phyloP scores from a whole-genome alignment of 2,888 invertebrate species.

The Linnaemya vulpina region DNA sequence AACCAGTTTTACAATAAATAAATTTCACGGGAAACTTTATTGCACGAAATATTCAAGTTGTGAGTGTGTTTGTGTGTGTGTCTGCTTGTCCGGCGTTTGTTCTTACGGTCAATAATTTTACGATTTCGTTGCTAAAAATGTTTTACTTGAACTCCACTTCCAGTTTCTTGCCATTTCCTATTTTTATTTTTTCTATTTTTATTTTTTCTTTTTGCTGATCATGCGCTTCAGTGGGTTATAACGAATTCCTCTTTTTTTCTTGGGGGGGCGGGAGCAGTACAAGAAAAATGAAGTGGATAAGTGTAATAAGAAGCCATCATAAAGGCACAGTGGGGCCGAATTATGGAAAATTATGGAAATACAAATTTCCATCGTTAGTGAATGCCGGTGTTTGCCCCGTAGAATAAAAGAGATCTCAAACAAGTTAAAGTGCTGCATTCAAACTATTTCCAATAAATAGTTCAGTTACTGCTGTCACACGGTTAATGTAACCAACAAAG shows the following conservation, averaged over 20 bases:
- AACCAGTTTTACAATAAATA: constrained; percentile 62
- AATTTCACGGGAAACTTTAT: constrained; percentile 54
- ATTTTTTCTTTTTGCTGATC: constrained; percentile 23
- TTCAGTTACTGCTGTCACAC: too few relatives aligned
- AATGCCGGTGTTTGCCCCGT: too few relatives aligned
- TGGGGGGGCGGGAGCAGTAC: not conserved
- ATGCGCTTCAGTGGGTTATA: constrained; percentile 43
- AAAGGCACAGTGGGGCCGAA: constrained; percentile 48
- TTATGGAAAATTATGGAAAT: too few relatives aligned
- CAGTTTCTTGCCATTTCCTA: constrained; percentile 5
- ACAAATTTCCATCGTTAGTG: too few relatives aligned
- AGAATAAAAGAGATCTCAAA: too few relatives aligned
- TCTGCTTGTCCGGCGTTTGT: not conserved
- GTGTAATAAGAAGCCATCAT: constrained; percentile 66
- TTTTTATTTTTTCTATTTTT: too few relatives aligned
- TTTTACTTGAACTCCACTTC: constrained; percentile 42
- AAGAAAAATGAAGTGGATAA: constrained; percentile 24
- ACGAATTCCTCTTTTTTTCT: not conserved
- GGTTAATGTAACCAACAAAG: too few relatives aligned
- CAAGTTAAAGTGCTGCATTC: too few relatives aligned
- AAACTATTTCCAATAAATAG: too few relatives aligned
- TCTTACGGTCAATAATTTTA: constrained; percentile 28
- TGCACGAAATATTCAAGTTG: not conserved
- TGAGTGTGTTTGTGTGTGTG: not conserved
- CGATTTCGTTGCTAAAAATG: constrained; percentile 3